These are phyloP conservation scores for Galemys pyrenaicus DNA, from an alignment of 2,113 vertebrate genomes.

Conservation along the genomic window DNA sequence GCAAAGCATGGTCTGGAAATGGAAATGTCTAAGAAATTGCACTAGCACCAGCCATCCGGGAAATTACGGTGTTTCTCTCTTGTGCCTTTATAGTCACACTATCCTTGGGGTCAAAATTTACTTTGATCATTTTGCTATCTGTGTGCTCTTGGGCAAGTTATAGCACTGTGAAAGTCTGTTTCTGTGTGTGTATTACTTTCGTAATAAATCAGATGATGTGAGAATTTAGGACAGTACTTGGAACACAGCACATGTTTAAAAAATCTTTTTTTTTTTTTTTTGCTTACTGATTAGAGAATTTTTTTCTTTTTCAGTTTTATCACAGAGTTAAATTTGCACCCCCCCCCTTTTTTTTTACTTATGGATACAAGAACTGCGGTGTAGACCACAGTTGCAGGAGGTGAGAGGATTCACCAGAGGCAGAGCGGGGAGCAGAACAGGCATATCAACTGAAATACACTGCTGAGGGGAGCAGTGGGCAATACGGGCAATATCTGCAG, in stretches of 20 bases:
- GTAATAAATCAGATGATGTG: not conserved
- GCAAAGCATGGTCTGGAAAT: not conserved
- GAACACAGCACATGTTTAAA: not conserved
- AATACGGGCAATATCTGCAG: too few species aligned
- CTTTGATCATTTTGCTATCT: not conserved
- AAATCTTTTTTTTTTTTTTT: not conserved
- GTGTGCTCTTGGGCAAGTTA: not conserved
- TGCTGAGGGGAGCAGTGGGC: too few species aligned
- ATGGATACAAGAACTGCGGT: not conserved
- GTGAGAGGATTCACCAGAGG: too few species aligned
- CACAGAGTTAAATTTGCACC: not conserved
- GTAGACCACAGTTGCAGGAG: too few species aligned
- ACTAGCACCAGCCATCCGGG: not conserved
- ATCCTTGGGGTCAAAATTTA: not conserved
- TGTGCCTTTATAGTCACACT: not conserved
- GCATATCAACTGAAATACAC: too few species aligned
- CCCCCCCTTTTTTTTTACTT: not conserved
- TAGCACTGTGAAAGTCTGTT: not conserved
- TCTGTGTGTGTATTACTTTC: not conserved
- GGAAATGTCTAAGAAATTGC: not conserved
- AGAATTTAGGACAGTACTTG: not conserved
- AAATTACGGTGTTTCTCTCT: conserved; percentile 15
- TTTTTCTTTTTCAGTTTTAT: not conserved
- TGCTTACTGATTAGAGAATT: not conserved
- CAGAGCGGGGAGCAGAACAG: too few species aligned